These are phyloP conservation scores for Antheraea assamensis DNA, from an alignment of 2,888 invertebrate species.

Conservation along the genomic window DNA sequence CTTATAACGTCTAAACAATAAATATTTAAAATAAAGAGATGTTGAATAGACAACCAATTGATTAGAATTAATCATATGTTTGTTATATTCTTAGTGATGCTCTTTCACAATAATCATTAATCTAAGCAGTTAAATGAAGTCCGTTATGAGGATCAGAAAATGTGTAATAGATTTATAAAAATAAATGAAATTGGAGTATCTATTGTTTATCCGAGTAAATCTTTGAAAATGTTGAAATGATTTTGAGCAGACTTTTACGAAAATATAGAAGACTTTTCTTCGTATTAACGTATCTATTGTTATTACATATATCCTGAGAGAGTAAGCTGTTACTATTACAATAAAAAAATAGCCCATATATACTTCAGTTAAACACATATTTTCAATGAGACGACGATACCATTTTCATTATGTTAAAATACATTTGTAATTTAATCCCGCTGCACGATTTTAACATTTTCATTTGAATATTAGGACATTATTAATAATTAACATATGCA, in stretches of 20 bases:
- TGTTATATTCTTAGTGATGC: background rate
- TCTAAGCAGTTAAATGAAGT: background rate
- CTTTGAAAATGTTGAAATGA: too few relatives aligned
- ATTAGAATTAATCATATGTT: background rate
- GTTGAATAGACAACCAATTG: background rate
- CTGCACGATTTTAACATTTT: background rate
- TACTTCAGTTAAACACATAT: too few relatives aligned
- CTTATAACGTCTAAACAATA: background rate
- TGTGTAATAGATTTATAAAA: background rate
- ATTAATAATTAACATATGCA: conserved; percentile 44
- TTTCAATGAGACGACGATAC: too few relatives aligned
- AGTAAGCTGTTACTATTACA: too few relatives aligned
- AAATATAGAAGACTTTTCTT: too few relatives aligned
- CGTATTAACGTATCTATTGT: too few relatives aligned
- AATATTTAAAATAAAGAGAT: background rate
- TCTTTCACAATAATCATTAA: background rate
- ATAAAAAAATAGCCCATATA: too few relatives aligned
- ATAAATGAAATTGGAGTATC: too few relatives aligned
- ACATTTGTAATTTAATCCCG: background rate
- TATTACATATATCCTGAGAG: too few relatives aligned
- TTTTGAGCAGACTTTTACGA: too few relatives aligned
- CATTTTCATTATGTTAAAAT: background rate
- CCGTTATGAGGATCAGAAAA: background rate
- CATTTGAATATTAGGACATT: background rate
- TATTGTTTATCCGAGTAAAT: too few relatives aligned